Evolutionary conservation across 2,888 invertebrate species (phyloP), one percentile per base, ranked within the genome.

Genomic region (Ptychoptera albimana): DNA sequence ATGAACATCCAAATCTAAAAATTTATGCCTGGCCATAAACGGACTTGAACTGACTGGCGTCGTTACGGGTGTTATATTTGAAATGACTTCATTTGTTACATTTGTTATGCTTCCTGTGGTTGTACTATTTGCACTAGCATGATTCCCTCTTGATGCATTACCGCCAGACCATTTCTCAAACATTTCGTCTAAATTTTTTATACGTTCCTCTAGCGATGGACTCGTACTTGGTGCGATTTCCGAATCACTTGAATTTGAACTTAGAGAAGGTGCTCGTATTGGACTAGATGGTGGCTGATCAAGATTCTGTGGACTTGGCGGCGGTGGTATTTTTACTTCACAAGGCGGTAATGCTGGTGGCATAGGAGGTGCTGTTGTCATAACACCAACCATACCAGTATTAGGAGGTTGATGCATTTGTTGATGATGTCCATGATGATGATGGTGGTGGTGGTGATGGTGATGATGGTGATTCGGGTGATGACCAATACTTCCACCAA

Each of bases 171-270:
- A 89, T 54, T 83, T 82, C 58, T 89, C 88, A 59, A 92, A 89
- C 60, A 87, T 88, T 63, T 92, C 93, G 66, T 94, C 93, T 46
- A 96, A 72, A 43, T 84, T 87, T 51, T 85, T 79, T 54, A 97
- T 87, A 50, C 93, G 74, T 62, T 94, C 93, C 59, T 94, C 93
- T 52, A 94, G 72, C 16, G 82, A 79, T 3, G 85, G 83, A 54
- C 81, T 79, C 46, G 79, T 78, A 1, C 70, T 68, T 9, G 77
- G 74, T 2, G 75, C 77, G 13, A 70, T 68, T 49, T 75, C 77
- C 44, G 79, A 80, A 57, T 80, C 80, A 45, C 77, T 77, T 39
- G 76, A 76, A 57, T 81, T 82, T 14, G 84, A 84, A 51, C 83
- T 83, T 2, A 82, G 72, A 36, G 78, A 82, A 38, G 80, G 78